Percentiles rank a stretch among this genome's conserved stretches.
phyloP scores from a whole-genome alignment of 2,888 invertebrate genomes.

The Eugnorisma glareosa region DNA sequence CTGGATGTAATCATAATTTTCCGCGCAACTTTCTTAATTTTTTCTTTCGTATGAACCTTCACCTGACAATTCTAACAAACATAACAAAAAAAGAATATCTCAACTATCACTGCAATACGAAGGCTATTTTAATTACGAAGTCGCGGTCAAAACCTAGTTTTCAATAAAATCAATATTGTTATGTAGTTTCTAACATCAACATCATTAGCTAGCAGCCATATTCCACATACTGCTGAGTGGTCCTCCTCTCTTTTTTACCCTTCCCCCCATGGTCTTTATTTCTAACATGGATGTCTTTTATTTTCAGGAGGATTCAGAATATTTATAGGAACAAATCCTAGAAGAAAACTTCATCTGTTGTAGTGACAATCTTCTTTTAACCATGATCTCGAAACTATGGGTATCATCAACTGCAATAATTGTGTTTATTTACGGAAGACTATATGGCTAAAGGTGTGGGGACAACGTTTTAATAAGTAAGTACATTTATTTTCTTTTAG shows the following conservation, averaged over 20 bases:
- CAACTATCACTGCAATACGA: no score
- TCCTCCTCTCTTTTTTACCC: background rate
- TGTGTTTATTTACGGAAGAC: background rate
- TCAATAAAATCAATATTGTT: no score
- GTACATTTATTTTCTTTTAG: background rate
- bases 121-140: no score
- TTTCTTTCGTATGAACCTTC: no score
- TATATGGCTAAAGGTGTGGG: background rate
- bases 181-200: background rate
- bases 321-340: background rate
- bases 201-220: background rate
- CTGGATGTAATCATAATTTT: no score
- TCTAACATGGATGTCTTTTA: background rate
- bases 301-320: background rate
- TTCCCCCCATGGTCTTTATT: background rate
- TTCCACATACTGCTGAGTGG: background rate
- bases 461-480: background rate
- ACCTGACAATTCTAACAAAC: no score
- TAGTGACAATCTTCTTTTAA: background rate
- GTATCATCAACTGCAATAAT: background rate
- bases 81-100: no score
- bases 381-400: background rate
- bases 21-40: no score
- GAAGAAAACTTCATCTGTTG: background rate
- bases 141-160: no score